A percentile compares a stretch with the other conserved stretches of the same genome.
These are phyloP conservation scores for Alloscopus bannaensis DNA, from an alignment of 2,888 invertebrate genomes.

Conservation along the genomic window DNA sequence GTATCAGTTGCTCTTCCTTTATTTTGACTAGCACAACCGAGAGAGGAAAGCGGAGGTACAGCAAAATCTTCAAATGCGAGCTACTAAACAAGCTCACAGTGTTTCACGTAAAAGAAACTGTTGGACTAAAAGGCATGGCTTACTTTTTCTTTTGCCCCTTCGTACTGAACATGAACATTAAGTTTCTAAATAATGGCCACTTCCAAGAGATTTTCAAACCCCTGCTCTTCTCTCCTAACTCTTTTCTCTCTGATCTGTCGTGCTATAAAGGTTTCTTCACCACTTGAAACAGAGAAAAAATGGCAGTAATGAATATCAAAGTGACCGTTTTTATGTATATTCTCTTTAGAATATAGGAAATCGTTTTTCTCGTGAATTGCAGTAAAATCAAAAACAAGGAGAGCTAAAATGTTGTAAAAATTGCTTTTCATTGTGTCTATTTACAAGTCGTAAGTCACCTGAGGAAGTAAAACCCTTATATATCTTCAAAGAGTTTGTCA, in stretches of 20 bases:
- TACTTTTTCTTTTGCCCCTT: conserved; percentile 9
- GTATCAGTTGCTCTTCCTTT: neutral
- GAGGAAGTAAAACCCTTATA: too few species aligned
- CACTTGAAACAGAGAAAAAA: conserved; percentile 22
- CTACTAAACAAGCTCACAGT: too few species aligned
- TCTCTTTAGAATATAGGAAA: conserved; percentile 8
- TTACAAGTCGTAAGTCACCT: too few species aligned
- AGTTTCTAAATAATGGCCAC: conserved; percentile 53
- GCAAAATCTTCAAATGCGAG: too few species aligned
- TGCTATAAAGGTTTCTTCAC: conserved; percentile 12
- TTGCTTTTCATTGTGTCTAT: too few species aligned
- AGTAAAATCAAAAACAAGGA: too few species aligned
- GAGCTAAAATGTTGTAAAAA: conserved; percentile 11
- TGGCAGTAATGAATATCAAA: conserved; percentile 34
- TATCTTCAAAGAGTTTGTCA: too few species aligned
- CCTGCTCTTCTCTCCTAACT: conserved; percentile 26
- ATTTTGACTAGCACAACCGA: too few species aligned
- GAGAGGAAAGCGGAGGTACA: too few species aligned
- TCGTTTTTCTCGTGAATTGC: neutral
- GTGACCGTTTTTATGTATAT: conserved; percentile 24
- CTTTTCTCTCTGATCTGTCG: conserved; percentile 3
- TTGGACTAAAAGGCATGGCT: neutral
- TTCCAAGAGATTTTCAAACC: conserved; percentile 42
- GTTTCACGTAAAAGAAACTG: too few species aligned
- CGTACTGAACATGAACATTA: conserved; percentile 47